Base-by-base conservation (phyloP, 2,113 vertebrate genomes). In the Muntiacus muntjak region DNA sequence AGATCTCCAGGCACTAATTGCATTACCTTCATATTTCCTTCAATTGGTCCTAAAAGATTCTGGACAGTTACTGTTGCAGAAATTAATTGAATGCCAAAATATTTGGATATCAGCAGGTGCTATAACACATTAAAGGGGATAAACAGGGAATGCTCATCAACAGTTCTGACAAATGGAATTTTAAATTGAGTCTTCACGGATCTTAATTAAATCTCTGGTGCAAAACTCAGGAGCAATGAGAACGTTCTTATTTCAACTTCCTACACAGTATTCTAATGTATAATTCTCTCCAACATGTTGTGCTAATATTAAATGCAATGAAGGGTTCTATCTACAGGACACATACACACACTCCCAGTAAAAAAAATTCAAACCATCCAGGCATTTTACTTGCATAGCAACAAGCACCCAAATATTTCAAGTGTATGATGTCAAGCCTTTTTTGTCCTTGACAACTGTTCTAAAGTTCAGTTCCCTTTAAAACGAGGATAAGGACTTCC, bases 161-260 rank as follows among this genome's bases (percentile, higher is more conserved):
- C 50, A 67, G 33, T 87, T 76, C 87, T 55, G 26, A 85, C 23
- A 96, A 92, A 88, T 58, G 26, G 11, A 71, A 90, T 95, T 71
- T 78, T 28, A 96, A 96, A 71, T 94, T 83, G 82, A 95, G 28
- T 89, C 54, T 94, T 95, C 16, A 7, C 40, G 15, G 21, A 64
- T 74, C 14, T 94, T 97, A 96, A 93, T 97, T 95, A 94, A 93
- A 64, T 89, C 67, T 60, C 57, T 91, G 50, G 81, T 89, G 25
- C 21, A 90, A 97, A 95, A 92, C 33, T 81, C 58, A 79, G 33
- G 43, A 95, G 19, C 21, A 95, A 16, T 55, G 13, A 81, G 16
- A 74, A 91, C 8, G 30, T 91, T 78, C 55, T 60, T 57, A 57
- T 74, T 85, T 78, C 58, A 92, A 36, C 60, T 60, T 33, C 47